Base-by-base conservation (phyloP, 2,797 vertebrate genomes). In the Paguma larvata region DNA sequence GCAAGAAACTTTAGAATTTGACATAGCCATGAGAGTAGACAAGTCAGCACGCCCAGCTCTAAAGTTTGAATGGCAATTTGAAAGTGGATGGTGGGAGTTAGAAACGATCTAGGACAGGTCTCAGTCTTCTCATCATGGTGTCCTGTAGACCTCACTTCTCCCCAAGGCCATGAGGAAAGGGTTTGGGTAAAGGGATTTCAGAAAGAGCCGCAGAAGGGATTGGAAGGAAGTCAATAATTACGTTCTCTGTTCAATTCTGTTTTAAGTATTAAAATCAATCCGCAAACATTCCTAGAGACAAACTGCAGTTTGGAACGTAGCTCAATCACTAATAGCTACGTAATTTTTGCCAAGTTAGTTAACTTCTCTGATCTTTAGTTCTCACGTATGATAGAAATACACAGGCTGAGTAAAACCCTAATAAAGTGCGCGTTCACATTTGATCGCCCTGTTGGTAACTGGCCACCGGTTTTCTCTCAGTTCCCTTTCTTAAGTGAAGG, bases 231-330 rank as follows among this genome's bases (percentile, higher is more conserved):
- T 93, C 70, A 86, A 34, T 88, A 92, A 91, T 89, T 88, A 91
- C 53, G 15, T 51, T 89, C 63, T 83, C 87, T 78, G 16, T 56
- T 95, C 44, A 65, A 68, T 96, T 80, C 73, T 59, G n/a, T 75
- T 80, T 91, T 73, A 59, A 80, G 83, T 70, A 65, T 46, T 94
- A 88, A 97, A 95, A 91, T 91, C 68, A 86, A 85, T 67, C 80
- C 79, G 11, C 56, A 89, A 92, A 68, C 10, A 67, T 19, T 85
- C 44, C 62, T 6, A 78, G 53, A 89, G 15, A 65, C 23, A 9
- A 73, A 87, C 27, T 72, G 93, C 70, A 48, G 27, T 72, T 32
- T 83, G 63, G 53, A 86, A 18, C 13, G 25, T 14, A 88, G 23
- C 21, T 95, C 38, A 78, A 13, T 78, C 25, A 75, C 65, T 85